Evolutionary conservation across 2,113 vertebrate genomes (phyloP), one percentile per base, ranked within the genome.

Genomic region (Gymnogyps californianus): DNA sequence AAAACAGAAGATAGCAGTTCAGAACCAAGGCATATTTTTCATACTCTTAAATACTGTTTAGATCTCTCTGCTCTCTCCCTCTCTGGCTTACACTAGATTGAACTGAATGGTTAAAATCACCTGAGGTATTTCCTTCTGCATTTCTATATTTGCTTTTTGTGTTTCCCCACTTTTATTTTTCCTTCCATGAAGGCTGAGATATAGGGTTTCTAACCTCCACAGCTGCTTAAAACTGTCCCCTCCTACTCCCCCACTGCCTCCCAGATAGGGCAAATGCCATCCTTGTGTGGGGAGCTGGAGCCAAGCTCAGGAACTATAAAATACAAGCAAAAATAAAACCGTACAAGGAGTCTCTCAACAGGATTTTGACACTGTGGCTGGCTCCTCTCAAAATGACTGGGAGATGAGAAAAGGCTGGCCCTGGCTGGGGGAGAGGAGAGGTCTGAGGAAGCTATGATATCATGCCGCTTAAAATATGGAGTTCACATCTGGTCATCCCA

Each of bases 401-500:
- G 79, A 91, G 91, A 86, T 92, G 74, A 96, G 81, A 80, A 87
- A 91, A 92, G 36, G 16, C 81, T 77, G 38, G 49, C 49, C 54
- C 77, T 77, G 80, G 29, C 75, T 89, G 36, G 49, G 83, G 83
- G 76, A 89, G 77, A 96, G 83, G 93, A 85, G 83, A 95, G n/a
- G 81, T 93, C 83, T 90, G 82, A 92, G 74, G 77, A 95, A 93
- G 83, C 70, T 96, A 89, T 96, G 96, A 97, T 96, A 97, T 97
- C 97, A 97, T 96, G 72, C 82, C 1, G 5, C 54, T 97, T 96
- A 94, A 96, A 98, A 97, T 96, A 91, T 89, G 79, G 95, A 94
- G 87, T 92, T 96, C 92, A 87, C 95, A 96, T 95, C 87, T 93
- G 91, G 83, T 91, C 96, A 96, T 81, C 80, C 96, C 96, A 97